phyloP scores from a whole-genome alignment of 2,888 invertebrate genomes.

The Alviniconcha strummeri region DNA sequence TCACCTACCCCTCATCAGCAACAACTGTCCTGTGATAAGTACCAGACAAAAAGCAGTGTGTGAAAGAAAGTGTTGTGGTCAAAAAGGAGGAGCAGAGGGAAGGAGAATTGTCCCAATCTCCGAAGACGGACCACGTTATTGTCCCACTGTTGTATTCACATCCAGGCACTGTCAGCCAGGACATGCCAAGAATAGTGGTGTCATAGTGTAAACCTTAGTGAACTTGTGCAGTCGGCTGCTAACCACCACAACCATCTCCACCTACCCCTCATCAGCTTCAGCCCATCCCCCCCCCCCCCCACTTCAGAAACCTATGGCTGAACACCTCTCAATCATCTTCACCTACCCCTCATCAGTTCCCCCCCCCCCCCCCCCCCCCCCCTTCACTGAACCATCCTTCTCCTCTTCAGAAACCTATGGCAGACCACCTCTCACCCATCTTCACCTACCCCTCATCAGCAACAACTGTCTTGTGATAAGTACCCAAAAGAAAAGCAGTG shows the following conservation, averaged over 20 bases:
- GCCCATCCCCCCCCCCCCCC: neutral
- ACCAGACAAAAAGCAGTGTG: too few relatives aligned
- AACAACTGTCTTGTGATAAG: too few relatives aligned
- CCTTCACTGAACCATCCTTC: neutral
- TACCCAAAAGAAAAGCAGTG: too few relatives aligned
- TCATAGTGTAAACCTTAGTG: neutral
- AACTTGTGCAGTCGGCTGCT: neutral
- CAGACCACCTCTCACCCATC: too few relatives aligned
- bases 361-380: neutral
- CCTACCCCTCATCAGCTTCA: neutral
- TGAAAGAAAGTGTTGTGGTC: neutral
- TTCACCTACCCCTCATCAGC: too few relatives aligned
- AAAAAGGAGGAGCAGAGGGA: constrained; percentile 16
- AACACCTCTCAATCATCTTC: too few relatives aligned
- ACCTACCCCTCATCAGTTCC: neutral
- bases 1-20: too few relatives aligned
- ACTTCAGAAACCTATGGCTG: neutral
- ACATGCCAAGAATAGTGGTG: constrained; percentile 6
- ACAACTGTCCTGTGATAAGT: too few relatives aligned
- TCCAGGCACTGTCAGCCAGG: neutral
- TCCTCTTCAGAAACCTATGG: neutral
- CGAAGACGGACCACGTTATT: constrained; percentile 16
- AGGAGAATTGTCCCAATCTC: constrained; percentile 27
- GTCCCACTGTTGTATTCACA: constrained; percentile 7
- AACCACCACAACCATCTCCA: neutral